Conservation (phyloP, 2,797 vertebrate genomes). For the Aplochiton taeniatus region DNA sequence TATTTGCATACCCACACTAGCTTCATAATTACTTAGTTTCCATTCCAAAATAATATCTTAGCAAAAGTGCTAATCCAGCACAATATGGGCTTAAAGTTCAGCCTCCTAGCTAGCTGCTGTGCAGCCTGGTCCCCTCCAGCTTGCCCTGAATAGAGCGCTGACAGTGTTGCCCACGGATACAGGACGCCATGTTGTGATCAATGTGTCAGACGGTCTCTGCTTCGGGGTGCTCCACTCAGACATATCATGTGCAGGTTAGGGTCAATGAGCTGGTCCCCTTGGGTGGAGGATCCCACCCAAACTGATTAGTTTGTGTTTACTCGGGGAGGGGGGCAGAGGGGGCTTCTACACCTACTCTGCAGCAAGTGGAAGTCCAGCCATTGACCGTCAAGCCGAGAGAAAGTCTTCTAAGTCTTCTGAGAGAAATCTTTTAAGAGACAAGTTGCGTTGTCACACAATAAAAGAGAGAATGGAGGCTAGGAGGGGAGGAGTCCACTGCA, state of each 20-base stretch:
- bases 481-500: slow-evolving; percentile 22
- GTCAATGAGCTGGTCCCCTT: not conserved
- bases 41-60: not conserved
- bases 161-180: not conserved
- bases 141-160: not conserved
- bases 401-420: too few relatives aligned
- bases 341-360: too few relatives aligned
- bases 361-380: too few relatives aligned
- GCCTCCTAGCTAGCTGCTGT: too few relatives aligned
- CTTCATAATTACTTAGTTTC: not conserved
- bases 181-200: not conserved
- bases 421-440: not conserved
- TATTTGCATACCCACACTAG: not conserved
- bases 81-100: not conserved
- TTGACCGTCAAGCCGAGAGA: not conserved
- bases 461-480: not conserved
- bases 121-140: not conserved
- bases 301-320: too few relatives aligned
- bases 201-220: too few relatives aligned
- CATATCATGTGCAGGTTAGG: not conserved
- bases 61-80: not conserved
- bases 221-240: too few relatives aligned
- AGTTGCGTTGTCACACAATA: too few relatives aligned
- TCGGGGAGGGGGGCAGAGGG: too few relatives aligned
- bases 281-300: not conserved